phyloP scores from a whole-genome alignment of 2,113 vertebrate genomes.

The Helogale parvula region DNA sequence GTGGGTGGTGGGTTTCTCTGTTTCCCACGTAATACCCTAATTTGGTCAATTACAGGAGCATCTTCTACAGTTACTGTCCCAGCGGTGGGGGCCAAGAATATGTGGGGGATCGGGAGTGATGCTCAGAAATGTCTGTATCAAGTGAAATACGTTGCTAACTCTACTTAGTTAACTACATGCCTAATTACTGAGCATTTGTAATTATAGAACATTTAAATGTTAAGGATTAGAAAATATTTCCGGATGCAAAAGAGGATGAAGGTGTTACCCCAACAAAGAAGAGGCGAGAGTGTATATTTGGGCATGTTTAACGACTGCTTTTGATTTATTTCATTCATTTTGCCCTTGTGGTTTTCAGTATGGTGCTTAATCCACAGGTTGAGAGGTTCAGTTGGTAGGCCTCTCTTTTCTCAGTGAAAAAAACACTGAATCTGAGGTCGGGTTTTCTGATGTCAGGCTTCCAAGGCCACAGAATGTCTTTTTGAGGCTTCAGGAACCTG shows the following conservation, averaged over 20 bases:
- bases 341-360: not conserved
- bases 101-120: not conserved
- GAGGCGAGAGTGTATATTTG: not conserved
- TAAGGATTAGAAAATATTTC: slow-evolving; percentile 15
- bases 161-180: not conserved
- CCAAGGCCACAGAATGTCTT: not conserved
- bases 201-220: not conserved
- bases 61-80: not conserved
- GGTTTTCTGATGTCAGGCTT: slow-evolving; percentile 8
- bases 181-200: not conserved
- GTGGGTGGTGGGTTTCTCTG: not conserved
- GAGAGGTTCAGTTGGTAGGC: not conserved
- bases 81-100: not conserved
- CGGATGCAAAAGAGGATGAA: not conserved
- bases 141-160: not conserved
- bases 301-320: not conserved
- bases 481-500: not conserved
- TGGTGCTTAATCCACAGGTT: not conserved
- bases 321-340: not conserved
- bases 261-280: not conserved
- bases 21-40: not conserved
- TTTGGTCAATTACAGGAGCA: slow-evolving; percentile 5
- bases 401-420: not conserved
- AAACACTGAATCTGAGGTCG: not conserved
- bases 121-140: not conserved